Percentiles rank a stretch among this genome's conserved stretches.
These are phyloP conservation scores for Phyllostomus discolor DNA, from an alignment of 2,113 vertebrate species.

Conservation along the genomic window DNA sequence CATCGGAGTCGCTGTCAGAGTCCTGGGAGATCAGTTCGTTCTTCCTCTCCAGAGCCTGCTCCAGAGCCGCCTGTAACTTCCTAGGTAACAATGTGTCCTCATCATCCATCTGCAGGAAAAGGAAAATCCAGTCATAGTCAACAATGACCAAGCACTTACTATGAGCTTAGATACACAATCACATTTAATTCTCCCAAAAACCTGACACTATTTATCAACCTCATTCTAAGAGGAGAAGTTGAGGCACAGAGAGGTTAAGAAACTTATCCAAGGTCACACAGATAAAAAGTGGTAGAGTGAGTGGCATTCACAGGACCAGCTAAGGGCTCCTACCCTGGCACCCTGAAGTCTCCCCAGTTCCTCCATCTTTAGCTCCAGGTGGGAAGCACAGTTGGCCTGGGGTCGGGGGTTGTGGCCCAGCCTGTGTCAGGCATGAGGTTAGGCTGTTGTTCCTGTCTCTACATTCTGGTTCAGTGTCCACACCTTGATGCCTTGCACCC, in stretches of 20 bases:
- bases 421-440: background rate
- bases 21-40: conserved; percentile 96
- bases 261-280: background rate
- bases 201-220: background rate
- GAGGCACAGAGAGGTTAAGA: background rate
- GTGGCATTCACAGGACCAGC: background rate
- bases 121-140: background rate
- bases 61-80: conserved; percentile 97
- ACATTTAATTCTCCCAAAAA: background rate
- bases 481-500: background rate
- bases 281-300: background rate
- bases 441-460: background rate
- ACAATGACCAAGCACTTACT: background rate
- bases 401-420: background rate
- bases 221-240: background rate
- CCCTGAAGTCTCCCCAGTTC: background rate
- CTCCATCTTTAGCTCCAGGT: background rate
- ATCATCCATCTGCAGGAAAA: conserved; percentile 92
- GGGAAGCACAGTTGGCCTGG: background rate
- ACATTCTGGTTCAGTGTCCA: background rate
- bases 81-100: conserved; percentile 96
- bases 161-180: background rate
- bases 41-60: conserved; percentile 97
- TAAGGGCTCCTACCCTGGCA: background rate
- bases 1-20: conserved; percentile 98